Base-by-base conservation (phyloP, 1,140 invertebrate species). In the Penaeus indicus region DNA sequence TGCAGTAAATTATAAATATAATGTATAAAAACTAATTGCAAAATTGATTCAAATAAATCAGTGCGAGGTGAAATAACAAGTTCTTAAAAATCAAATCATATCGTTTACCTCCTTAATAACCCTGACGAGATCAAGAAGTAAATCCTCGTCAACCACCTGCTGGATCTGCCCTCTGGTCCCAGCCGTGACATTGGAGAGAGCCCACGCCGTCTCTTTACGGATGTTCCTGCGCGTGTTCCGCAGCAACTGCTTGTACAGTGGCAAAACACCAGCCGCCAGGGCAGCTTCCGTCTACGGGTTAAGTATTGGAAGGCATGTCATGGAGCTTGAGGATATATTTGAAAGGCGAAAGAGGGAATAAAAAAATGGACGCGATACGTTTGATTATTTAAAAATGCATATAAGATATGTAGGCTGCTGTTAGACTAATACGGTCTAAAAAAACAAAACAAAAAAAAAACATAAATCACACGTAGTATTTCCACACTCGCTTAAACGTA, bases 121-220 rank as follows among this genome's bases (percentile, higher is more conserved):
- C 91, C 96, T 95, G 91, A 99, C 98, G 84, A 99, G 98, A 91
- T 97, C 95, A 27, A 98, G 97, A 92, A 99, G 95, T n/a, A 99
- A 94, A 1, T 95, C 96, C 38, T 98, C 97, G 93, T 99, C 97
- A 84, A 99, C 98, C n/a, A 99, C 98, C 64, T 97, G 96, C 93
- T 99, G 98, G 25, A 99, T 98, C 94, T 99, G 99, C 13, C 95
- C 94, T 92, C 97, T 96, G 94, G 99, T 99, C 81, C 99, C 99
- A 38, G 99, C 99, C 87, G 99, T 99, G 64, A 99, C 97, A 93
- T 99, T 99, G 0, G 98, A 99, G 62, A 99, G 94, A 93, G 99
- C 99, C 99, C 99, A 99, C 10, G 99, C 97, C n/a, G 98, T 98
- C 94, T 99, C 98, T 94, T 95, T 91, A 18, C 93, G 93, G 89